Evolutionary conservation across 2,888 invertebrate genomes (phyloP).

Genomic region (Eurois occulta): DNA sequence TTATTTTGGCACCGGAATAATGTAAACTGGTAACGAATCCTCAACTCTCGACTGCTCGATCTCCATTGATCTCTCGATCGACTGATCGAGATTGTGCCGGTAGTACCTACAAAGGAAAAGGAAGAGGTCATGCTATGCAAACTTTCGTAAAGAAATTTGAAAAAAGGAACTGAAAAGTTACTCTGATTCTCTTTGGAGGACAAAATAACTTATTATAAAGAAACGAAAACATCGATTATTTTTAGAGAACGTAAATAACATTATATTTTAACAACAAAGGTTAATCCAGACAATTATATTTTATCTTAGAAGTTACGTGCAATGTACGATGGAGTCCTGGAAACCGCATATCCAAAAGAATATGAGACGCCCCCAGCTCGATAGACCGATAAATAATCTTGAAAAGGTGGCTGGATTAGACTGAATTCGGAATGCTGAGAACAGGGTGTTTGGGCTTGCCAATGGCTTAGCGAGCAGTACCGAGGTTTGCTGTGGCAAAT

Average conservation of each 20-base stretch:
- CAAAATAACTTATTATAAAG: too few relatives aligned
- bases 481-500: neutral
- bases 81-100: neutral
- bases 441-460: neutral
- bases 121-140: neutral
- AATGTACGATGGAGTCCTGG: neutral
- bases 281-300: neutral
- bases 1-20: neutral
- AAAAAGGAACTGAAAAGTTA: neutral
- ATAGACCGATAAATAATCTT: neutral
- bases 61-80: too few relatives aligned
- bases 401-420: neutral
- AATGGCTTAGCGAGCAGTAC: neutral
- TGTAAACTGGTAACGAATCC: too few relatives aligned
- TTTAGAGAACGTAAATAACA: neutral
- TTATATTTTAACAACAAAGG: neutral
- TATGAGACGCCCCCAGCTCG: neutral
- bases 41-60: too few relatives aligned
- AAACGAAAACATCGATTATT: too few relatives aligned
- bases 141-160: neutral
- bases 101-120: neutral
- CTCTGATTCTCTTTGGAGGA: neutral
- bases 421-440: neutral
- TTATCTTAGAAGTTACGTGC: neutral
- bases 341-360: neutral